Conservation (phyloP, 1,140 invertebrate genomes). For the Rhysida immarginata region DNA sequence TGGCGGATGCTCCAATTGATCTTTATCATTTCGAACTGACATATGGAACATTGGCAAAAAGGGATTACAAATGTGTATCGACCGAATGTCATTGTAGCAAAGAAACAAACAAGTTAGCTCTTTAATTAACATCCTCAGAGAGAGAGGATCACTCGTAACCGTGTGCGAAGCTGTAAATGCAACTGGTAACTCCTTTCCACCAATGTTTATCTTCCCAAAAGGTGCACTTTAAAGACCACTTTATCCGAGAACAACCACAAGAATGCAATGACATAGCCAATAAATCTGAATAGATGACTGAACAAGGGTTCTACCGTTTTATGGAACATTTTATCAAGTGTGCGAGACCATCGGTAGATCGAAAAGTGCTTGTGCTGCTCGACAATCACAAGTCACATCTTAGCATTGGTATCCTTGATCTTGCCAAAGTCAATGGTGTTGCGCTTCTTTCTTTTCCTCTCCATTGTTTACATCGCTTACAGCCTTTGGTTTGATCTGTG, state of each 20-base stretch:
- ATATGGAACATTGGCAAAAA: conserved; percentile 37
- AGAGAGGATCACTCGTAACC: conserved; percentile 26
- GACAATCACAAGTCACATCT: not conserved
- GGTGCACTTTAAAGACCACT: conserved; percentile 18
- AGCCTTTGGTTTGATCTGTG: conserved; percentile 17
- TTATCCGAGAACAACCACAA: conserved; percentile 21
- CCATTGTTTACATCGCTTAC: conserved; percentile 17
- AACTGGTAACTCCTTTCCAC: conserved; percentile 20
- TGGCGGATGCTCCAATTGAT: not conserved
- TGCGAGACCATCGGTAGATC: not conserved
- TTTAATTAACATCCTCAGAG: conserved; percentile 29
- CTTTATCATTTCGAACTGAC: conserved; percentile 4
- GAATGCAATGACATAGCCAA: conserved; percentile 25
- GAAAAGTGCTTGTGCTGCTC: not conserved
- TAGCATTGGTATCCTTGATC: not conserved
- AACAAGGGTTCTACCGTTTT: not conserved
- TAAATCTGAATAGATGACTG: conserved; percentile 33
- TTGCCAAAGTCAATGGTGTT: conserved; percentile 15
- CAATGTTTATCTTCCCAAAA: conserved; percentile 22
- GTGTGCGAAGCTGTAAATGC: conserved; percentile 16
- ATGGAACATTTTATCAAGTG: not conserved
- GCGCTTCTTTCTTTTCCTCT: conserved; percentile 17
- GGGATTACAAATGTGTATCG: conserved; percentile 32
- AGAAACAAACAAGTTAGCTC: conserved; percentile 28
- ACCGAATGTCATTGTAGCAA: conserved; percentile 29